Evolutionary conservation across 2,888 invertebrate genomes (phyloP), one percentile per base, ranked within the genome.

Genomic region (Corythucha ciliata): DNA sequence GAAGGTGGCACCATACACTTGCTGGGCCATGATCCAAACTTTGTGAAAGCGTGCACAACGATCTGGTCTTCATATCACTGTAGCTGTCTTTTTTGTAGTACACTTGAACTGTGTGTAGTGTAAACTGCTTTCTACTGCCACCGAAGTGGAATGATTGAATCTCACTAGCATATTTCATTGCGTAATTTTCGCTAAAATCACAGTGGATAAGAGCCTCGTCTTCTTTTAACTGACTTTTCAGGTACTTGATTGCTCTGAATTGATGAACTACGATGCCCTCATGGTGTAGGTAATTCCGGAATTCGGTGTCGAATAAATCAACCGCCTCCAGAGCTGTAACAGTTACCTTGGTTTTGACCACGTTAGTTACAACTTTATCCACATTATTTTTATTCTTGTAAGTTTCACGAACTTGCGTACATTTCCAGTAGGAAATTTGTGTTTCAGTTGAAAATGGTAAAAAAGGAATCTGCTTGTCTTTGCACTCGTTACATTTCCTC

Each of bases 291-390:
- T 16, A 46, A 7, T 34, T 3, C 21, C 34, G 18, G 22, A 37
- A 4, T n/a, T 36, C 27, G 25, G 16, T 37, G 6, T 39, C 48
- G 14, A 48, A 24, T 10, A 36, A 8, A 22, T 48, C 48, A 6
- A 48, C 45, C 14, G 32, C 8, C 20, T 45, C 33, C 45, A 45
- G 32, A 12, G 4, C 14, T 6, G 46, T 8, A 21, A 25, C 25
- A 36, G 36, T 52, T 20, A 52, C 32, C 25, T 48, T 41, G 7
- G 47, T 48, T 25, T 52, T 52, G 2, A 49, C 39, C 1, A 32
- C 48, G 8, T 52, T 33, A 21, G 27, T 52, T 10, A 52, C 48
- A 22, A 26, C 20, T 27, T 16, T 10, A 32, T 22, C 12, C n/a
- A 20, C 48, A 21, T 52, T 29, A 6, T 48, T 52, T 49, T 39